Evolutionary conservation across 2,888 invertebrate genomes (phyloP).

Genomic region (Plebejus melissa): DNA sequence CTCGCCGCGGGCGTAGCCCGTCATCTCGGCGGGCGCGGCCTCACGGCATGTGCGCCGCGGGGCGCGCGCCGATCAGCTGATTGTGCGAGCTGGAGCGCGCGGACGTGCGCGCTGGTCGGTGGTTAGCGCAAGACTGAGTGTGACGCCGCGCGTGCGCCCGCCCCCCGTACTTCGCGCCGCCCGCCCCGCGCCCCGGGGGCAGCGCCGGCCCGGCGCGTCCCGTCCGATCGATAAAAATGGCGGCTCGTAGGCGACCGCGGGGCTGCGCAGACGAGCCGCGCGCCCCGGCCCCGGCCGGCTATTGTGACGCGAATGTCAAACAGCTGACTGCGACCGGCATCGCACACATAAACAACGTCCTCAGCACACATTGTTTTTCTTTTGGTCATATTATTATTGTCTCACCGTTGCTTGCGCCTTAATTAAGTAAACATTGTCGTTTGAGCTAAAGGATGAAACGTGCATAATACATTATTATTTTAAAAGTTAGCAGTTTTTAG

Average conservation of each 20-base stretch:
- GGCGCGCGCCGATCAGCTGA: slow-evolving; percentile 73
- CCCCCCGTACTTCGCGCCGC: slow-evolving; percentile 42
- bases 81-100: slow-evolving; percentile 55
- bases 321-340: slow-evolving; percentile 61
- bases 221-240: slow-evolving; percentile 57
- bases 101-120: slow-evolving; percentile 57
- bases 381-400: slow-evolving; percentile 26
- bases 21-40: slow-evolving; percentile 71
- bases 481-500: not conserved
- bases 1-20: slow-evolving; percentile 75
- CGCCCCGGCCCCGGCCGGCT: slow-evolving; percentile 39
- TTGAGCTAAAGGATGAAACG: not conserved
- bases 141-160: slow-evolving; percentile 50
- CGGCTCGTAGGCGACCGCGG: slow-evolving; percentile 38
- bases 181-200: slow-evolving; percentile 40
- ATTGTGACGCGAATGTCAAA: slow-evolving; percentile 57
- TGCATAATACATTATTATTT: not conserved
- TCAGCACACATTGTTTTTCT: slow-evolving; percentile 28
- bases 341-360: slow-evolving; percentile 28
- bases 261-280: slow-evolving; percentile 36
- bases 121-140: slow-evolving; percentile 59
- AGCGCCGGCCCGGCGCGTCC: slow-evolving; percentile 42
- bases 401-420: slow-evolving; percentile 19
- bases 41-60: slow-evolving; percentile 75
- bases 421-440: slow-evolving; percentile 21